phyloP scores from a whole-genome alignment of 2,797 vertebrate species.

The Argyrosomus regius region DNA sequence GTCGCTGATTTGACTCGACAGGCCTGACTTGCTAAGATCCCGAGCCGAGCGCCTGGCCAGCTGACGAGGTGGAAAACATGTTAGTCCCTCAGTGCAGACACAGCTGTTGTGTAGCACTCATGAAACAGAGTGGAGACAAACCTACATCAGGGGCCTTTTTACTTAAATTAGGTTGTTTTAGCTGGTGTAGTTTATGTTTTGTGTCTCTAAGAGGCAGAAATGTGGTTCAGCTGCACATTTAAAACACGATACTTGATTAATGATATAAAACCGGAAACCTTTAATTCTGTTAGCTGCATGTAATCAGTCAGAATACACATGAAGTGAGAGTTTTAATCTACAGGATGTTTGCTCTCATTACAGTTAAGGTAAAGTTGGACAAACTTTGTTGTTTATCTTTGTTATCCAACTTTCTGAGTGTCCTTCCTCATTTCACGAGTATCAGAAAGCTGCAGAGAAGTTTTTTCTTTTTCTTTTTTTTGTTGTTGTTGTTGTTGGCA shows the following conservation, averaged over 20 bases:
- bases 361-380: constrained; percentile 9
- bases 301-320: background rate
- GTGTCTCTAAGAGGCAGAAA: background rate
- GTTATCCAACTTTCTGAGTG: background rate
- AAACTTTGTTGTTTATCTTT: background rate
- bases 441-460: background rate
- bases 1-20: constrained; percentile 66
- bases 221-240: background rate
- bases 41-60: constrained; percentile 52
- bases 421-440: background rate
- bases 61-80: constrained; percentile 61
- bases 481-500: background rate
- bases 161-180: constrained; percentile 31
- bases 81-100: constrained; percentile 53
- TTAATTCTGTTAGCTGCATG: background rate
- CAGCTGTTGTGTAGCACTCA: constrained; percentile 65
- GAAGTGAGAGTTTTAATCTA: background rate
- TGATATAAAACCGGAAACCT: background rate
- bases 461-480: too few relatives aligned
- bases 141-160: constrained; percentile 28
- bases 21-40: constrained; percentile 54
- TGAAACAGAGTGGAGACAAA: constrained; percentile 38
- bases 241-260: background rate
- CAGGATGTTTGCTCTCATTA: background rate
- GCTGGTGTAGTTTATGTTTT: background rate